Conservation (phyloP, 2,797 vertebrate genomes). For the Tamandua tetradactyla region DNA sequence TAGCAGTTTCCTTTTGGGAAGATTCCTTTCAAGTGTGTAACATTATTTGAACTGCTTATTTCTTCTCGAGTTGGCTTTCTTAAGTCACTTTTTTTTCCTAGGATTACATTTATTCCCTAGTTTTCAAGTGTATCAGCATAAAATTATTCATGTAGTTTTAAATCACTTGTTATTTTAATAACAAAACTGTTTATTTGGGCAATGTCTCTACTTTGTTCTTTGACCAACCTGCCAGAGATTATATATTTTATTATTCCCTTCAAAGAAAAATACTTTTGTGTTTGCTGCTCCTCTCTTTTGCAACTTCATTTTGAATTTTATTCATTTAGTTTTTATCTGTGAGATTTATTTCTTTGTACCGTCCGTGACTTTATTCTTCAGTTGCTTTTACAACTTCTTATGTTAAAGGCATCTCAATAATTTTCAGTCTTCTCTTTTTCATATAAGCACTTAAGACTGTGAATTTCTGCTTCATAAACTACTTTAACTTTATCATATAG, state of each 20-base stretch:
- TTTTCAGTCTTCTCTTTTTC: background rate
- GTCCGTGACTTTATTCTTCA: background rate
- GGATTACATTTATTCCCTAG: background rate
- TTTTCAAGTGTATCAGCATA: background rate
- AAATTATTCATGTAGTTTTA: background rate
- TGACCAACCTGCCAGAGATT: background rate
- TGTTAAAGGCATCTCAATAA: background rate
- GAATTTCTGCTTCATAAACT: background rate
- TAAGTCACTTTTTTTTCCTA: background rate
- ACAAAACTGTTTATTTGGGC: background rate
- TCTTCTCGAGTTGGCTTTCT: background rate
- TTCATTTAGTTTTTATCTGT: background rate
- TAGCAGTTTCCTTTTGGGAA: background rate
- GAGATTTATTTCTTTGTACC: background rate
- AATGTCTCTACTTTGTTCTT: background rate
- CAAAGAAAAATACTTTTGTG: background rate
- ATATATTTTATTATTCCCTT: background rate
- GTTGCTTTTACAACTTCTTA: background rate
- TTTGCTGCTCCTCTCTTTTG: background rate
- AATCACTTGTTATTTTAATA: background rate
- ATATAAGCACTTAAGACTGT: background rate
- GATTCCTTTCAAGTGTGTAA: background rate
- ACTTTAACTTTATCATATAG: background rate
- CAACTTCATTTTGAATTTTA: background rate
- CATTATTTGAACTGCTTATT: background rate